Evolutionary conservation across 2,888 invertebrate species (phyloP).

Genomic region (Coelopa pilipes): DNA sequence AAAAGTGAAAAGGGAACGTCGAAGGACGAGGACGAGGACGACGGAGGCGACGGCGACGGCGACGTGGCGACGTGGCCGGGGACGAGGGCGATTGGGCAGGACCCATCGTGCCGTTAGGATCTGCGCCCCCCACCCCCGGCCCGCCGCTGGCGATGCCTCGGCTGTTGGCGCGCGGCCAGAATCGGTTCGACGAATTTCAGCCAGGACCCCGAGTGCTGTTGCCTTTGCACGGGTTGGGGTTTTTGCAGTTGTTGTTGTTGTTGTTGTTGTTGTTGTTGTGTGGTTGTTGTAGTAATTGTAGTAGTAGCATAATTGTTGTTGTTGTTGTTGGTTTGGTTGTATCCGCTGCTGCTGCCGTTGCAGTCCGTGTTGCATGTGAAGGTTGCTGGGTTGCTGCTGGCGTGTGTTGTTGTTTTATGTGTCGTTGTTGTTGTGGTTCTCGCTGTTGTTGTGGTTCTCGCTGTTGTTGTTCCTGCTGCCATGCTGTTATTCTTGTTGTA

Average conservation of each 20-base stretch:
- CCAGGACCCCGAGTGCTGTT: conserved; percentile 23
- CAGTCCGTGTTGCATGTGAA: background rate
- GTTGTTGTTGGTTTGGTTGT: too few species aligned
- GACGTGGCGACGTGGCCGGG: background rate
- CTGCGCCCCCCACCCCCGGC: too few species aligned
- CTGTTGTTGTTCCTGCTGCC: too few species aligned
- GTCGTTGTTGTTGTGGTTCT: too few species aligned
- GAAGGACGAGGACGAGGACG: too few species aligned
- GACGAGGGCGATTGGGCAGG: background rate
- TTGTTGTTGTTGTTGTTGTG: conserved; percentile 14
- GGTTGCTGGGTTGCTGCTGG: too few species aligned
- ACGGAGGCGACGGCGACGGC: too few species aligned
- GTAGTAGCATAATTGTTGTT: background rate
- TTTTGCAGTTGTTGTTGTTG: conserved; percentile 9
- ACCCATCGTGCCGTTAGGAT: background rate
- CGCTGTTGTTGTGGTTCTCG: too few species aligned
- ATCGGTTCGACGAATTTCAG: conserved; percentile 32
- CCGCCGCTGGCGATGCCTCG: too few species aligned
- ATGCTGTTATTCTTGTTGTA: too few species aligned
- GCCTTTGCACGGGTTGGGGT: conserved; percentile 9
- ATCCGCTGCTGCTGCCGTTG: conserved; percentile 27
- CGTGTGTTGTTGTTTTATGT: too few species aligned
- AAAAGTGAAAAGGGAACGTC: background rate
- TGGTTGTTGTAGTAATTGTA: conserved; percentile 14
- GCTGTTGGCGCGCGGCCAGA: conserved; percentile 45